Conservation (phyloP, 2,797 vertebrate species). For the Acanthornis magna region DNA sequence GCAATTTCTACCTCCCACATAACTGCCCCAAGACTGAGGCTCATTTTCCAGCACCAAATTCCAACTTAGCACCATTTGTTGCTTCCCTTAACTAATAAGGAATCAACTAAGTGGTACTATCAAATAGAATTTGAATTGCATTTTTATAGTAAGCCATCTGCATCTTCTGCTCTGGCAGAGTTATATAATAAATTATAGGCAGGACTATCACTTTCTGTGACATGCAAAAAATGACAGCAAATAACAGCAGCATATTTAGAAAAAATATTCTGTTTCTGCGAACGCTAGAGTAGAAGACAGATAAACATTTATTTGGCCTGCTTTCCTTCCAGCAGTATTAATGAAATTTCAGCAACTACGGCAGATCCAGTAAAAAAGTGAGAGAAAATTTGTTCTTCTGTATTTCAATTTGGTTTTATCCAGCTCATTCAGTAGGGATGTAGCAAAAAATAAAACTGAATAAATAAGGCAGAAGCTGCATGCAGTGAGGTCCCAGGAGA, state of each 20-base stretch:
- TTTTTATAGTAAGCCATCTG: conserved; percentile 34
- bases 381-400: conserved; percentile 1
- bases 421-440: not conserved
- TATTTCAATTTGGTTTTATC: conserved; percentile 11
- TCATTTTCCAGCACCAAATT: not conserved
- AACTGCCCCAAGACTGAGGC: not conserved
- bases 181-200: not conserved
- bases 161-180: not conserved
- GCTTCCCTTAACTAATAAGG: not conserved
- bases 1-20: not conserved
- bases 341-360: not conserved
- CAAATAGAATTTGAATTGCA: not conserved
- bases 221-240: not conserved
- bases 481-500: not conserved
- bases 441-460: conserved; percentile 23
- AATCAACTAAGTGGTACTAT: not conserved
- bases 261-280: not conserved
- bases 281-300: not conserved
- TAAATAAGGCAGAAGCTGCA: conserved; percentile 35
- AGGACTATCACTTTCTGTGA: not conserved
- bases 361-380: not conserved
- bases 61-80: not conserved
- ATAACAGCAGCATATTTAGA: not conserved
- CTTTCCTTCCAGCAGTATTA: not conserved
- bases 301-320: not conserved